A percentile compares a stretch with the other conserved stretches of the same genome.
phyloP scores from a whole-genome alignment of 2,888 invertebrate genomes.

The Tachina fera region DNA sequence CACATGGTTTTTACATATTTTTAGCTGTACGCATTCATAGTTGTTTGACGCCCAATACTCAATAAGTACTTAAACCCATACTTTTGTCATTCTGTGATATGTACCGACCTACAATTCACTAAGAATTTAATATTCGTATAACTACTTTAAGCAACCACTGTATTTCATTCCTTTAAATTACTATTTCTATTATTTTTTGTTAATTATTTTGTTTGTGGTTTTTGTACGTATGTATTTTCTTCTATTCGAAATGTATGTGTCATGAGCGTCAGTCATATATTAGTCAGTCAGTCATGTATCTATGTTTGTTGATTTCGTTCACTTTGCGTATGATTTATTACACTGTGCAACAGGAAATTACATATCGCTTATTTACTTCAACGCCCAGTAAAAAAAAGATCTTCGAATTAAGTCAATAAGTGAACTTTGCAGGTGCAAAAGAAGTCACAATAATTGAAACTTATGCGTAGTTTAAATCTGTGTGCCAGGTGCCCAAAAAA shows the following conservation, averaged over 20 bases:
- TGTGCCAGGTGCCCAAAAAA: too few species aligned
- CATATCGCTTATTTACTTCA: too few species aligned
- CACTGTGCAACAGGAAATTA: neutral
- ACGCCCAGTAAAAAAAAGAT: too few species aligned
- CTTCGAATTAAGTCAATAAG: too few species aligned
- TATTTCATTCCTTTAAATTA: neutral
- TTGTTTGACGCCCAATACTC: too few species aligned
- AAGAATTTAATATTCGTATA: neutral
- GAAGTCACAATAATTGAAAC: too few species aligned
- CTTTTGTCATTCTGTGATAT: too few species aligned
- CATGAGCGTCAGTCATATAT: conserved; percentile 58
- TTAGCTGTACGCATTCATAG: too few species aligned
- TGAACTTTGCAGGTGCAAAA: too few species aligned
- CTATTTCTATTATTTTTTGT: neutral
- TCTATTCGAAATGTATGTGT: conserved; percentile 62
- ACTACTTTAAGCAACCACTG: neutral
- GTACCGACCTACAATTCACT: neutral
- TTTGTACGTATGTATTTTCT: neutral
- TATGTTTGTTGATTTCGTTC: neutral
- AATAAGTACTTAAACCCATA: too few species aligned
- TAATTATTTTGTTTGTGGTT: conserved; percentile 21
- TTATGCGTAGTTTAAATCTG: too few species aligned
- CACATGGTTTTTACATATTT: too few species aligned
- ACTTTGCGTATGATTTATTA: neutral
- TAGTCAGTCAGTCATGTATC: conserved; percentile 18